Base-by-base conservation (phyloP, 2,888 invertebrate genomes). In the Trachelus troglodyta region DNA sequence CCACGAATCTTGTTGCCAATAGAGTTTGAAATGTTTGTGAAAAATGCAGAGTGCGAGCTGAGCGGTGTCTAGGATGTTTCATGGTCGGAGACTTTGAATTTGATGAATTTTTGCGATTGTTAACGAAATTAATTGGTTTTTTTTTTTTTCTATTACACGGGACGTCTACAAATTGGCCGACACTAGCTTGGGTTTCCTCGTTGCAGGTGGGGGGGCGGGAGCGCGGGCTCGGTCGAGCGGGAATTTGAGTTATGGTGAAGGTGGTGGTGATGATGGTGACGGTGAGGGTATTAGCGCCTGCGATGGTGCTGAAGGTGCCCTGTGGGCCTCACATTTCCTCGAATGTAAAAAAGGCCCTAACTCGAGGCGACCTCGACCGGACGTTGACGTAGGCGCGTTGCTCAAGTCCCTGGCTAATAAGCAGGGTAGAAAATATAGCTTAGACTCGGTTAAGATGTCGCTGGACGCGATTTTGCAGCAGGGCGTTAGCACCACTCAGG, bases 391-490 rank as follows among this genome's bases (percentile, higher is more conserved):
- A 86, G 88, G 87, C 88, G 88, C 89, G 86, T 89, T 91, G 85
- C 90, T 91, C 82, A 88, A 89, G 81, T 91, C 90, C 73, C 87
- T 91, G 85, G 90, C 89, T 75, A 90, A 87, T 85, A 91, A 90
- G 83, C 91, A 91, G 86, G 90, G 90, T 84, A 87, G 91, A 86
- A 93, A 93, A 87, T 93, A 93, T 90, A 92, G 92, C 79, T 92
- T 92, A 89, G 90, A 91, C 79, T 91, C 91, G 78, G 91, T 93
- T 82, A 91, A 91, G 88, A 88, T 90, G 87, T 93, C 93, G 56
- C 87, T 93, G 86, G 92, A 93, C 85, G 92, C 92, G 74, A 92
- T 93, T 83, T 90, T 93, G 83, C 92, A 92, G 86, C 91, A 92
- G 85, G 93, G 93, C 81, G 87, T 92, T 85, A 93, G 92, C 84